These are phyloP conservation scores for Aphelenchoides besseyi DNA, from an alignment of 1,140 invertebrate genomes.

Conservation along the genomic window DNA sequence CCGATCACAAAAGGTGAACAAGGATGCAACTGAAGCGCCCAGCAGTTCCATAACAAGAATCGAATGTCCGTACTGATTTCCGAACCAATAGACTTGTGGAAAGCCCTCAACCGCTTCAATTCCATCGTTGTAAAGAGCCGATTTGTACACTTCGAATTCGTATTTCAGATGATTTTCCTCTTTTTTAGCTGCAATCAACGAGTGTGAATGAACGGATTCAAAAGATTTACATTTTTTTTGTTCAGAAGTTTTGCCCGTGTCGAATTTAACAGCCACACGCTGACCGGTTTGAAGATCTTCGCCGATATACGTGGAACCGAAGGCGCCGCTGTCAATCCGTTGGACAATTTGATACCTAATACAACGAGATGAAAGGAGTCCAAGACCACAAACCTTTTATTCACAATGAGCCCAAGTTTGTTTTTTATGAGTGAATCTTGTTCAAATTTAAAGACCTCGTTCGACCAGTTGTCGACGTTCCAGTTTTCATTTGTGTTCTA, in stretches of 20 bases:
- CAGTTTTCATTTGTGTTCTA: slow-evolving; percentile 1
- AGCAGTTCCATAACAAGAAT: slow-evolving; percentile 49
- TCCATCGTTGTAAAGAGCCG: slow-evolving; percentile 41
- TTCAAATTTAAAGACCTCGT: slow-evolving; percentile 32
- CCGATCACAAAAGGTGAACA: slow-evolving; percentile 49
- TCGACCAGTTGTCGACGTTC: slow-evolving; percentile 28
- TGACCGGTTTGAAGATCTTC: slow-evolving; percentile 36
- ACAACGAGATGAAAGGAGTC: not conserved
- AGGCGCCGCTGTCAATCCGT: slow-evolving; percentile 45
- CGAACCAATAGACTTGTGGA: slow-evolving; percentile 51
- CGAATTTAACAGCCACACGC: slow-evolving; percentile 49
- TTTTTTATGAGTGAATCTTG: slow-evolving; percentile 47
- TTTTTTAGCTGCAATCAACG: slow-evolving; percentile 33
- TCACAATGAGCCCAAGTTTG: slow-evolving; percentile 43
- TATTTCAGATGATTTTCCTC: slow-evolving; percentile 46
- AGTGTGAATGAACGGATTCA: slow-evolving; percentile 18
- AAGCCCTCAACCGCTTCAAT: slow-evolving; percentile 43
- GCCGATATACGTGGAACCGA: slow-evolving; percentile 41
- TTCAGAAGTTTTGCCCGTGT: slow-evolving; percentile 30
- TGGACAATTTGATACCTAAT: slow-evolving; percentile 42
- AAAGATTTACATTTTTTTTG: slow-evolving; percentile 17
- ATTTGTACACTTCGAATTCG: slow-evolving; percentile 45
- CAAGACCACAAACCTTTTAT: slow-evolving; percentile 30
- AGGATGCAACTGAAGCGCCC: slow-evolving; percentile 41
- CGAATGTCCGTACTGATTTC: slow-evolving; percentile 43